phyloP scores from a whole-genome alignment of 35 echinoderm and acorn worm genomes.

The Apostichopus japonicus region DNA sequence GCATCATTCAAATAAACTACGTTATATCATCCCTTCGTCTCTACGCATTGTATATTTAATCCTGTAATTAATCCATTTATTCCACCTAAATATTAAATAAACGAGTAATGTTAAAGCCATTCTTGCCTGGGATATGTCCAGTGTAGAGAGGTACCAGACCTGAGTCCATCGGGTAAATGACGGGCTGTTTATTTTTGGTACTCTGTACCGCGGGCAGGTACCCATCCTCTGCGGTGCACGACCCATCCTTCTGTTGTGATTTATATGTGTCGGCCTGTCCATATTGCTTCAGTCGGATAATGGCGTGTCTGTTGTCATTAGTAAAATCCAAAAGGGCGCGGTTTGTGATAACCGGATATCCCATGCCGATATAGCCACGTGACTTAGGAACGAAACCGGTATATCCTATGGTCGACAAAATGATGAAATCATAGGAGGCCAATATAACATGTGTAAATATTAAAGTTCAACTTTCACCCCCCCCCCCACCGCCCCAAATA shows the following conservation, averaged over 20 bases:
- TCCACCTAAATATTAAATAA: too few species aligned
- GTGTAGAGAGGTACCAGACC: slow-evolving; percentile 97
- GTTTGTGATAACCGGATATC: slow-evolving; percentile 90
- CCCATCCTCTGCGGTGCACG: neutral
- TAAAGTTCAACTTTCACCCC: too few species aligned
- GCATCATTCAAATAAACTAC: too few species aligned
- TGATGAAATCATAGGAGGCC: neutral
- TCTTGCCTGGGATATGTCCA: slow-evolving; percentile 94
- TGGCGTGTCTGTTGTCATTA: slow-evolving; percentile 57
- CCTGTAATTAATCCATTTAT: too few species aligned
- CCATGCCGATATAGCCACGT: slow-evolving; percentile 78
- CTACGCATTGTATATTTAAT: too few species aligned
- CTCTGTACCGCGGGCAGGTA: slow-evolving; percentile 1
- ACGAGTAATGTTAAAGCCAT: neutral
- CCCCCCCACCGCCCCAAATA: too few species aligned
- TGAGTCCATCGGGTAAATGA: slow-evolving; percentile 83
- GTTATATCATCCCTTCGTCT: too few species aligned
- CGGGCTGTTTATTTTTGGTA: slow-evolving; percentile 1
- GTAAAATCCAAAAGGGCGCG: slow-evolving; percentile 78
- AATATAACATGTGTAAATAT: too few species aligned
- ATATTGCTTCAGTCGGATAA: slow-evolving; percentile 33
- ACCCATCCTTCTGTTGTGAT: slow-evolving; percentile 38
- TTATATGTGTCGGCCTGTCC: neutral
- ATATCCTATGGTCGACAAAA: slow-evolving; percentile 63
- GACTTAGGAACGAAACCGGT: slow-evolving; percentile 94